Evolutionary conservation across 2,888 invertebrate species (phyloP), one percentile per base, ranked within the genome.

Genomic region (Autographa gamma): DNA sequence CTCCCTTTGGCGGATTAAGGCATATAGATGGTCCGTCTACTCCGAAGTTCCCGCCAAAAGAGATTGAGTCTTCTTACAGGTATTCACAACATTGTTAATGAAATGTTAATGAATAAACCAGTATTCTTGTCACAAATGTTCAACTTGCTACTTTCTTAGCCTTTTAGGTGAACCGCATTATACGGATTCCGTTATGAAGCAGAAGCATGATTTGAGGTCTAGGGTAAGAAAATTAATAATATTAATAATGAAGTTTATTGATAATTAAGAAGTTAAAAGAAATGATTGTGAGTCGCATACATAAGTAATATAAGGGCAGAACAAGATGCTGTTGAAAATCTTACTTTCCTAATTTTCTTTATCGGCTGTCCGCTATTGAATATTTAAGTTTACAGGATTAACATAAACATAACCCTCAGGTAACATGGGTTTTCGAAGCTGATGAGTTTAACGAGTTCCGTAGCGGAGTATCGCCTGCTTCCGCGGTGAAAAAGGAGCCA

Each of bases 1-100:
- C 92, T 0, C 96, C 96, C 0, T 97, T 96, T 86, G 93, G 95
- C 43, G 96, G 96, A 0, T 90, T 97, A 2, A 86, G 90, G 38
- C 90, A 91, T 52, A 61, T 92, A 3, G 77, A 31, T 0, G 31
- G 18, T 7, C 3, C 7, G 3, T 66, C 63, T 8, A 4, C 0
- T 16, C 8, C 5, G 25, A 11, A 48, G 2, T 0, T 7, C 6
- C 0, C n/a, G 8, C 31, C 43, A 25, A 73, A 70, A 60, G 60
- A 65, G 0, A 0, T 19, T 2, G 81, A 79, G 2, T 80, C 82
- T 7, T 63, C 14, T 60, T 32, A 18, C 59, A 87, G 86, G 86
- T 86, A 73, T 38, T 34, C 7, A 38, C 38, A 9, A 11, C 3
- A 25, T 11, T 38, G 11, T 34, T 5, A 6, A 38, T 38, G 1